Evolutionary conservation across 2,888 invertebrate genomes (phyloP), one percentile per base, ranked within the genome.

Genomic region (Diabrotica balteata): DNA sequence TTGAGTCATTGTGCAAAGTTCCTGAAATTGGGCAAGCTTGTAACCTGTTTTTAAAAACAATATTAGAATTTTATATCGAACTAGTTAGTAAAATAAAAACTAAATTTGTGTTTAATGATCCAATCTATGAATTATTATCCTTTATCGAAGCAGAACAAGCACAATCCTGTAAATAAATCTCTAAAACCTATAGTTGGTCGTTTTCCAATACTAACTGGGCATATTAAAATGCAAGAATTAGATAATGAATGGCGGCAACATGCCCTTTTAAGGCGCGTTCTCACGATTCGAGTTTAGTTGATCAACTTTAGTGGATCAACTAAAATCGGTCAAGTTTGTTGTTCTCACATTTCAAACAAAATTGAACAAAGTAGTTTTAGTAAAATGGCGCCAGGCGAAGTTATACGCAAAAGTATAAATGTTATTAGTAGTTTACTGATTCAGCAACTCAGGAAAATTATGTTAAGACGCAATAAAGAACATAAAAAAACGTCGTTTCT

Each of bases 81-180:
- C 17, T n/a, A 6, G 66, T 62, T 32, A 44, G 59, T 7, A 59
- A 70, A 32, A 72, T 59, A 46, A 59, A 67, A 52, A 44, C 51
- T 11, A 68, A 66, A 49, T 68, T 73, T 67, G 47, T 47, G 7
- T 74, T 74, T 68, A 22, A 55, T 42, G 73, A 73, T 63, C 44
- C 53, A 22, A 58, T 71, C 17, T 74, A 65, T 64, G 67, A 75
- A 22, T 63, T 71, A 43, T 43, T 74, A 53, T 47, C 22, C 22
- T 66, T 73, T 51, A 57, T 74, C 46, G 70, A 72, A 32, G 50
- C 49, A 22, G 32, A 2, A 22, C 22, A 46, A 59, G 59, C 59
- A 11, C 69, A 68, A 67, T 63, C 67, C n/a, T 69, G 45, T 43
- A 66, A 63, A 59, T 54, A 70, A 72, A 61, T 62, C 70, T 17